phyloP scores from a whole-genome alignment of 2,797 vertebrate species.

The Meda fulgida region DNA sequence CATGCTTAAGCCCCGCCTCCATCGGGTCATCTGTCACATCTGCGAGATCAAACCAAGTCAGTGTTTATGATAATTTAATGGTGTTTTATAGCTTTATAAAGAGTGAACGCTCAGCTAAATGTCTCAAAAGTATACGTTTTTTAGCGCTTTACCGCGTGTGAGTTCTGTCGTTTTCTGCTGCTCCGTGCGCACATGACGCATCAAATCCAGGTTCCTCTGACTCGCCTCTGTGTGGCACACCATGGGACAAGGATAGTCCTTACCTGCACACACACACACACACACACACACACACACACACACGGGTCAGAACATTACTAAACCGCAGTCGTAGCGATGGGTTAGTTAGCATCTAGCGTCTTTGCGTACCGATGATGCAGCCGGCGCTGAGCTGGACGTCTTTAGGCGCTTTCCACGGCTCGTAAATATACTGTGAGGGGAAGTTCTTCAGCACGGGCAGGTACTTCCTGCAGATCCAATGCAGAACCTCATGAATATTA shows the following conservation, averaged over 20 bases:
- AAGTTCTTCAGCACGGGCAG: constrained; percentile 56
- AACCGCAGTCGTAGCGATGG: not conserved
- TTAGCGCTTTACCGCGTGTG: constrained; percentile 55
- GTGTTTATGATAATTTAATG: not conserved
- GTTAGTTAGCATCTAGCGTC: not conserved
- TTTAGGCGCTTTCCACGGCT: constrained; percentile 55
- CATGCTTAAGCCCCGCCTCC: constrained; percentile 59
- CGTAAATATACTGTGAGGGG: constrained; percentile 56
- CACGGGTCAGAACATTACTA: constrained; percentile 3
- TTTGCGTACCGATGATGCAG: constrained; percentile 51
- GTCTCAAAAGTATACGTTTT: not conserved
- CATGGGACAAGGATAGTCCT: constrained; percentile 70
- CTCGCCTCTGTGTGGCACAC: constrained; percentile 70
- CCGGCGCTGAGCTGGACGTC: constrained; percentile 49
- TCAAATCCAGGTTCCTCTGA: constrained; percentile 66
- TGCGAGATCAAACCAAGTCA: constrained; percentile 29
- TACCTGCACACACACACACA: constrained; percentile 57
- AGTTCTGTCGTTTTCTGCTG: constrained; percentile 66
- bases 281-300: constrained; percentile 20
- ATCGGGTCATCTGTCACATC: constrained; percentile 61
- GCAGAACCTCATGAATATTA: not conserved
- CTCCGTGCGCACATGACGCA: constrained; percentile 63
- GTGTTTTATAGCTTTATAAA: not conserved
- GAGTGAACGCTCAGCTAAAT: not conserved
- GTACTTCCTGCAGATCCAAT: constrained; percentile 51